Percentiles rank a stretch among this genome's conserved stretches.
These are phyloP conservation scores for Delphinus delphis DNA, from an alignment of 2,113 vertebrate genomes.

Conservation along the genomic window DNA sequence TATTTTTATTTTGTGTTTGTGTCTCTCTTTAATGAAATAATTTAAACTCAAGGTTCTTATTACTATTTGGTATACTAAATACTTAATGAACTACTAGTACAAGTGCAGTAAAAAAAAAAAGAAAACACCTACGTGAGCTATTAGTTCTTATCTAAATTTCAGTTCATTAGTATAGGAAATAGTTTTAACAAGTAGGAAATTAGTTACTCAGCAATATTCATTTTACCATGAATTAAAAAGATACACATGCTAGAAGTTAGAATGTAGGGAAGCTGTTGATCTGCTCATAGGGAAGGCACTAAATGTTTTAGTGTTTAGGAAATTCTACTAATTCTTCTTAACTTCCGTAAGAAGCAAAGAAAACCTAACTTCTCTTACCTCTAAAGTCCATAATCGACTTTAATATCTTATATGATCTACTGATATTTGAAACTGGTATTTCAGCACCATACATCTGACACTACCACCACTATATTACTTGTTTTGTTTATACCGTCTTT, in stretches of 20 bases:
- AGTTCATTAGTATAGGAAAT: background rate
- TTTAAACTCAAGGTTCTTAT: background rate
- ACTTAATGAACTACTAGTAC: background rate
- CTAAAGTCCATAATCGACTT: background rate
- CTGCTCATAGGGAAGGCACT: background rate
- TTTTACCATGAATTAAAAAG: background rate
- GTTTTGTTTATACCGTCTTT: background rate
- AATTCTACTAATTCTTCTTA: slow-evolving; percentile 29
- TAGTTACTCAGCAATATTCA: background rate
- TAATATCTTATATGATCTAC: background rate
- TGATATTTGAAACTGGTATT: background rate
- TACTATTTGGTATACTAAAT: background rate
- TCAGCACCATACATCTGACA: background rate
- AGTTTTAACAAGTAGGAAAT: background rate
- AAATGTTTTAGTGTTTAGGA: background rate
- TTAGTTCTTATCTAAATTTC: background rate
- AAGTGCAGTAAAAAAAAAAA: background rate
- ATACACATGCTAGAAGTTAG: background rate
- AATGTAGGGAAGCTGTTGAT: slow-evolving; percentile 23
- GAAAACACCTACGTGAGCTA: background rate
- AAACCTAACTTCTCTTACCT: slow-evolving; percentile 32
- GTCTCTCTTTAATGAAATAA: background rate
- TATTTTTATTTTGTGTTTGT: background rate
- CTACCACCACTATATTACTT: background rate
- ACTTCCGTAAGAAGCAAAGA: slow-evolving; percentile 8